A percentile compares a stretch with the other conserved stretches of the same genome.
Conservation (phyloP, 2,113 vertebrate species). For the Aphyosemion australe region DNA sequence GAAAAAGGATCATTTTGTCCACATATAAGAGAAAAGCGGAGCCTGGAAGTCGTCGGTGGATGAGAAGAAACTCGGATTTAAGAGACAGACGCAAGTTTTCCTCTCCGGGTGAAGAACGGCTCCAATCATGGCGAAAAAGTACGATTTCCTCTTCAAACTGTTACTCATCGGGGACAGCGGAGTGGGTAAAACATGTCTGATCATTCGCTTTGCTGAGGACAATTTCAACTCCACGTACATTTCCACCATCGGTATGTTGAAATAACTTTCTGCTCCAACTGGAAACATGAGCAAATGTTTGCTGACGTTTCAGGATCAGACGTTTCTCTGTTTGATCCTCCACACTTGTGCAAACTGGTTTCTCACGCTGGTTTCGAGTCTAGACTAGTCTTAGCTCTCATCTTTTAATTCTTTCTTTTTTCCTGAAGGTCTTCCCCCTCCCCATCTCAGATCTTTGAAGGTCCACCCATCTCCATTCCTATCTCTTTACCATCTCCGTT, state of each 20-base stretch:
- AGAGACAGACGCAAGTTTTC: neutral
- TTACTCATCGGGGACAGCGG: slow-evolving; percentile 94
- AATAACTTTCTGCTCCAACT: neutral
- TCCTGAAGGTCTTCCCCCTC: neutral
- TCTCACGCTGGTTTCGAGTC: slow-evolving; percentile 57
- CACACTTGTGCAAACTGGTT: slow-evolving; percentile 48
- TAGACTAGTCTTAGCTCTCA: slow-evolving; percentile 61
- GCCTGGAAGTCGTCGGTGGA: neutral
- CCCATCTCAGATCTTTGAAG: slow-evolving; percentile 38
- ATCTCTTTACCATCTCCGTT: slow-evolving; percentile 72
- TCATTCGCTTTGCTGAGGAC: slow-evolving; percentile 93
- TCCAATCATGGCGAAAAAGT: slow-evolving; percentile 87
- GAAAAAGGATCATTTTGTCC: slow-evolving; percentile 14
- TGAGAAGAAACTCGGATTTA: slow-evolving; percentile 2
- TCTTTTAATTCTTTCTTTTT: slow-evolving; percentile 9
- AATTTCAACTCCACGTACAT: slow-evolving; percentile 95
- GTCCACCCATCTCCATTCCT: slow-evolving; percentile 74
- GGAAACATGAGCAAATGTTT: slow-evolving; percentile 17
- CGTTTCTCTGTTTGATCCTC: neutral
- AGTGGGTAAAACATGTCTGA: slow-evolving; percentile 94
- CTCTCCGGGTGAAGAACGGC: slow-evolving; percentile 5
- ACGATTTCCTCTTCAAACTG: slow-evolving; percentile 92
- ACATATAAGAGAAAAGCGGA: neutral
- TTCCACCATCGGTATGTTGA: slow-evolving; percentile 90
- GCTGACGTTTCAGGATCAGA: slow-evolving; percentile 15